A percentile compares a stretch with the other conserved stretches of the same genome.
These are phyloP conservation scores for Rhinichthys klamathensis DNA, from an alignment of 2,113 vertebrate species.

Conservation along the genomic window DNA sequence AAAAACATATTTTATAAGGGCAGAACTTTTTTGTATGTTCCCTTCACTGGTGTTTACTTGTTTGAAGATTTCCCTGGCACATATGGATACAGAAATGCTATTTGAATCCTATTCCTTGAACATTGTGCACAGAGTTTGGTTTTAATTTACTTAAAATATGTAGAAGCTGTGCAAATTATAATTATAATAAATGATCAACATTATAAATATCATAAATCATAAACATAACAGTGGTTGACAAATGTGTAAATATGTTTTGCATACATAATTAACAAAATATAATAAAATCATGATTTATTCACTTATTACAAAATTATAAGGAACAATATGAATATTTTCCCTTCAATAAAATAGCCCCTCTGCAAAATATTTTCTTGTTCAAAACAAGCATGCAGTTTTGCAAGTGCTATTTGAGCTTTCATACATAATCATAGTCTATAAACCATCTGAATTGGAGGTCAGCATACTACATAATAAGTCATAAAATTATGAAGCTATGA, in stretches of 20 bases:
- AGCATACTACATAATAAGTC: neutral
- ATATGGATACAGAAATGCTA: neutral
- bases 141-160: neutral
- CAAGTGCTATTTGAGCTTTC: neutral
- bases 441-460: slow-evolving; percentile 10
- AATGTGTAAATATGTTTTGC: neutral
- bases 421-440: slow-evolving; percentile 11
- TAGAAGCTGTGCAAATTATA: neutral
- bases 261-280: neutral
- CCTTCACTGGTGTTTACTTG: slow-evolving; percentile 33
- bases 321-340: slow-evolving; percentile 3
- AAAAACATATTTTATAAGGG: slow-evolving; percentile 48
- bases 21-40: slow-evolving; percentile 21
- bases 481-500: slow-evolving; percentile 30
- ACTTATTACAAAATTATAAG: neutral
- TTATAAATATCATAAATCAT: neutral
- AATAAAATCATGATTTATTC: neutral
- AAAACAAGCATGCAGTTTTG: neutral
- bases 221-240: neutral
- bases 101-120: neutral
- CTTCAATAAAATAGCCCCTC: neutral
- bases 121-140: too few species aligned
- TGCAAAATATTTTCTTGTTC: neutral
- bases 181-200: neutral
- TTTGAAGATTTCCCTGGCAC: slow-evolving; percentile 37